Evolutionary conservation across 2,888 invertebrate genomes (phyloP).

Genomic region (Drosophila algonquin): DNA sequence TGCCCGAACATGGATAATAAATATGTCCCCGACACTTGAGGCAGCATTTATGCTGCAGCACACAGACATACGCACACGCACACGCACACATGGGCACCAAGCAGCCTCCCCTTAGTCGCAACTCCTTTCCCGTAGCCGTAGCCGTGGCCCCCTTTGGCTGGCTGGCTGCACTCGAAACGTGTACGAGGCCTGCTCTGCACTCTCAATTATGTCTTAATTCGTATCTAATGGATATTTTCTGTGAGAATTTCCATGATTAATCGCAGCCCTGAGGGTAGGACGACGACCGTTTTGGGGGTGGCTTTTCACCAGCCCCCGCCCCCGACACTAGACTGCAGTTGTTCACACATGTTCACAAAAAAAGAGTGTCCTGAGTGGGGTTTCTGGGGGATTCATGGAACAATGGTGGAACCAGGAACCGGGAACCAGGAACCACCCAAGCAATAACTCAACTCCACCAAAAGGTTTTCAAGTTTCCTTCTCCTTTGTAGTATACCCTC

Average conservation of each 20-base stretch:
- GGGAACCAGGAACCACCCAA: constrained; percentile 26
- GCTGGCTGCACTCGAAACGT: constrained; percentile 62
- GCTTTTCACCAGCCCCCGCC: constrained; percentile 10
- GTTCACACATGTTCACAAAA: constrained; percentile 79
- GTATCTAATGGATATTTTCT: constrained; percentile 80
- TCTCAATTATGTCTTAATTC: constrained; percentile 82
- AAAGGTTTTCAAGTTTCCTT: constrained; percentile 48
- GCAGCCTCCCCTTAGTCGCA: constrained; percentile 21
- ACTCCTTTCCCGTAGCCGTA: constrained; percentile 18
- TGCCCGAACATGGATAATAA: constrained; percentile 56
- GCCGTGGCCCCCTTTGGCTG: constrained; percentile 22
- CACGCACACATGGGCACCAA: not conserved
- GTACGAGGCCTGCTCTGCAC: constrained; percentile 60
- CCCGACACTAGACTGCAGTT: constrained; percentile 60
- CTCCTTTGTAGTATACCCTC: not conserved
- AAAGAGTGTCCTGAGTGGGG: constrained; percentile 26
- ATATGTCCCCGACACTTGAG: constrained; percentile 74
- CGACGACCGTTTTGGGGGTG: constrained; percentile 18
- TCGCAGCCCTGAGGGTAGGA: constrained; percentile 69
- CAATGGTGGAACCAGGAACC: not conserved
- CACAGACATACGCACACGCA: constrained; percentile 32
- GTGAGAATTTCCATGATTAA: constrained; percentile 77
- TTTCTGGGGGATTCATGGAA: constrained; percentile 19
- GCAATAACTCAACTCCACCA: constrained; percentile 59
- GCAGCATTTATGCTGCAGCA: constrained; percentile 61